Base-by-base conservation (phyloP, 2,113 vertebrate genomes). In the Lepus timidus region DNA sequence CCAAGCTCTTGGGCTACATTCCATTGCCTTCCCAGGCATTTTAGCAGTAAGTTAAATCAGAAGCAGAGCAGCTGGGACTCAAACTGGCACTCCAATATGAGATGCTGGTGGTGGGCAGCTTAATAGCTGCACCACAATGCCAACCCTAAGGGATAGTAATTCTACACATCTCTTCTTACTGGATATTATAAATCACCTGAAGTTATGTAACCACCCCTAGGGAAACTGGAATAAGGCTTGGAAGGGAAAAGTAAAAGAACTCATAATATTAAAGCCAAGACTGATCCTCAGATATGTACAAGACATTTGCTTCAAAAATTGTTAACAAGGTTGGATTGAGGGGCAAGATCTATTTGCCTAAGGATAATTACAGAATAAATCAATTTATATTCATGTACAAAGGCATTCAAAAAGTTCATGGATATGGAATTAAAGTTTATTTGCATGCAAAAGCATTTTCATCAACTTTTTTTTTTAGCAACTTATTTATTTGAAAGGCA, bases 241-340 rank as follows among this genome's bases (percentile, higher is more conserved):
- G 39, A 55, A 87, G 23, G 62, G 51, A 95, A 25, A 36, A 73
- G 33, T 64, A 87, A 51, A 82, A 83, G 64, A 23, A 92, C 55
- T n/a, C 19, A 62, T 36, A 33, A 65, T 76, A 39, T 49, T 84
- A 55, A 94, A 79, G 29, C 70, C 91, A 33, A 2, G 16, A 92
- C 4, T 68, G 49, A 85, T 6, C 23, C 33, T 33, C 1, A 78
- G 16, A 39, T 27, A 85, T 33, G 14, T 51, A 85, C 33, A 31
- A 67, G 22, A 20, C 65, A 65, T 91, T 39, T 68, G 58, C 49
- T 94, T 33, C 73, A 68, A 52, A 84, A 95, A 86, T 79, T 14
- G 29, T 16, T 70, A 27, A 44, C 4, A 25, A 73, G 22, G 73
- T 49, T n/a, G 67, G 44, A 79, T 58, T 55, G 62, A 88, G 10